Percentiles rank a stretch among this genome's conserved stretches.
Evolutionary conservation across 2,888 invertebrate genomes (phyloP).

Genomic region (Ectemnius cavifrons): DNA sequence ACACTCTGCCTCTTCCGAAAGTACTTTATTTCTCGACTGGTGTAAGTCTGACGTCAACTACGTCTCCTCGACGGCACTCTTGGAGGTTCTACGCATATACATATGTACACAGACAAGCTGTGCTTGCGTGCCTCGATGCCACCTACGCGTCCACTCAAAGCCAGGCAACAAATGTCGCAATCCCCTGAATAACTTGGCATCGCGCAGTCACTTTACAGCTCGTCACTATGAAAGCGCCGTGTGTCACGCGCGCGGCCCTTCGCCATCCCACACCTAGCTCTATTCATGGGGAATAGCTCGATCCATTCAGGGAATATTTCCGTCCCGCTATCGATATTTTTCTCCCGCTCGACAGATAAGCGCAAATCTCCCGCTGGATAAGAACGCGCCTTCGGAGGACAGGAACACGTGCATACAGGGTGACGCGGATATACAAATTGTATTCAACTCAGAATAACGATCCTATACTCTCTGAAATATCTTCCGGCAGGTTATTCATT

Average conservation of each 20-base stretch:
- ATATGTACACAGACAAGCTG: conserved; percentile 39
- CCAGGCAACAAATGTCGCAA: conserved; percentile 4
- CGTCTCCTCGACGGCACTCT: neutral
- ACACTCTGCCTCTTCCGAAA: conserved; percentile 16
- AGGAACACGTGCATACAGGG: no score
- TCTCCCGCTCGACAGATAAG: no score
- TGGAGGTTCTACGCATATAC: neutral
- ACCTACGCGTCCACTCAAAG: neutral
- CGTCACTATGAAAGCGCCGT: conserved; percentile 1
- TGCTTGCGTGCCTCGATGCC: conserved; percentile 36
- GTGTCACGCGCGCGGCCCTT: neutral
- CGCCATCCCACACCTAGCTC: no score
- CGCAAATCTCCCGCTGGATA: no score
- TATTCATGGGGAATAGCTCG: no score
- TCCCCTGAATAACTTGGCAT: conserved; percentile 4
- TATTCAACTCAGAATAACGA: no score
- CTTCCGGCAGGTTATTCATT: no score
- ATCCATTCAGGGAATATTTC: no score
- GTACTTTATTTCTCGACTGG: conserved; percentile 23
- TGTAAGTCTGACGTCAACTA: neutral
- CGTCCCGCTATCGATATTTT: no score
- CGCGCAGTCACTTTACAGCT: neutral
- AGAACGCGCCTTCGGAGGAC: no score
- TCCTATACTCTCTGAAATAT: no score
- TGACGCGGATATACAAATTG: no score